Evolutionary conservation across 2,888 invertebrate species (phyloP), one percentile per base, ranked within the genome.

Genomic region (Polylopha cassiicola): DNA sequence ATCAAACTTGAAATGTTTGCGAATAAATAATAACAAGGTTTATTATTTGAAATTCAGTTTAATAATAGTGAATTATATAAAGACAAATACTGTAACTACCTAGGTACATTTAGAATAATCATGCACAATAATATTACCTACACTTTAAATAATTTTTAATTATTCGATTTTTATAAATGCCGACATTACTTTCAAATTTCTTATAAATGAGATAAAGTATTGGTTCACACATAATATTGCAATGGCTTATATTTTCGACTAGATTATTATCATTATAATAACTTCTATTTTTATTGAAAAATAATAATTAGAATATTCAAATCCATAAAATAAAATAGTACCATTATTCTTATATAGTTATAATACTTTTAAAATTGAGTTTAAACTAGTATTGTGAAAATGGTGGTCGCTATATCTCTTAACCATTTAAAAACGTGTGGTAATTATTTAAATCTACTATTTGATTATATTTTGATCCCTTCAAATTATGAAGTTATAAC

Each of bases 191-290:
- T 60, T 50, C 47, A 49, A 47, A 46, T 48, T 52, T 43, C 53
- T 49, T 55, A 57, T 51, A 50, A 45, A 47, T 45, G 43, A 42
- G 39, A 48, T 46, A 44, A 44, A 36, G 41, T 47, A 45, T 33
- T 38, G 48, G 22, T 43, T 37, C 22, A 37, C 65, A 66, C 67
- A 68, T 62, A 63, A 72, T 80, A 82, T 81, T 85, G 81, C 80
- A 81, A 85, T 85, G 84, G 85, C 85, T 77, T 74, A 73, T 73
- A 74, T 70, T 79, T 80, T 65, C 82, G 85, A 85, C 85, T 85
- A 85, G 85, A 85, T 73, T 62, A 73, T 74, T 78, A 78, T 72
- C 64, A 74, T 76, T 72, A 76, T 64, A 77, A 72, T 71, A 78
- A 73, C 55, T 58, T 64, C 68, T 76, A 74, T 65, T 65, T 75